These are phyloP conservation scores for Hirtodrosophila cameraria DNA, from an alignment of 2,888 invertebrate genomes.

Conservation along the genomic window DNA sequence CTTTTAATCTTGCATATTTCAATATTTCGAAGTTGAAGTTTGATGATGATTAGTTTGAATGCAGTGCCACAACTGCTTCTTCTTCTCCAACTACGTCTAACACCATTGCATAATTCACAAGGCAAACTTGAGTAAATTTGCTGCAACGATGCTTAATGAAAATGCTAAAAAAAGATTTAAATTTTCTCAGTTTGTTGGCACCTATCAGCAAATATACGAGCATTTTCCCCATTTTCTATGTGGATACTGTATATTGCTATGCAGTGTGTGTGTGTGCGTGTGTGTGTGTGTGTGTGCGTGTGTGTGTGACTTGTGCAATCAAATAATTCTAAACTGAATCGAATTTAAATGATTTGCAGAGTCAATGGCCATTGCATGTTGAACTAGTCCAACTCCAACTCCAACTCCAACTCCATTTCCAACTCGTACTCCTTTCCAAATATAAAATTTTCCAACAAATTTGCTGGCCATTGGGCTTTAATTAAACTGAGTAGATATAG, in stretches of 20 bases:
- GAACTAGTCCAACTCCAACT: conserved; percentile 3
- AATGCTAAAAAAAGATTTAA: conserved; percentile 56
- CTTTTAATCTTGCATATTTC: conserved; percentile 65
- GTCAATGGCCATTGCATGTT: conserved; percentile 15
- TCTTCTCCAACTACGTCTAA: background rate
- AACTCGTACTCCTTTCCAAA: too few species aligned
- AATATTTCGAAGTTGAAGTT: conserved; percentile 27
- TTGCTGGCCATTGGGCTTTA: too few species aligned
- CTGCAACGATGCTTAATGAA: conserved; percentile 62
- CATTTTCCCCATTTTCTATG: conserved; percentile 14
- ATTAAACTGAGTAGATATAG: too few species aligned
- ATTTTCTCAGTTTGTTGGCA: conserved; percentile 42
- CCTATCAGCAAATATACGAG: conserved; percentile 22
- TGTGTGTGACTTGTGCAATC: conserved; percentile 31
- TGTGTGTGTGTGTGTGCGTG: background rate
- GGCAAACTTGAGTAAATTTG: conserved; percentile 54
- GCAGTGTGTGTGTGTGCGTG: background rate
- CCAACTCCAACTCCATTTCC: too few species aligned
- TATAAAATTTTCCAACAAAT: too few species aligned
- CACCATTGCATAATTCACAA: conserved; percentile 49
- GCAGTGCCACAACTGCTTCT: conserved; percentile 19
- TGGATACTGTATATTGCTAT: conserved; percentile 28
- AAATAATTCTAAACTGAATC: conserved; percentile 60
- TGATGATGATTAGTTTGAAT: conserved; percentile 37
- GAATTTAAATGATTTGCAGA: conserved; percentile 53